Percentiles rank a stretch among this genome's conserved stretches.
Conservation (phyloP, 2,888 invertebrate genomes). For the Brachypterus glaber region DNA sequence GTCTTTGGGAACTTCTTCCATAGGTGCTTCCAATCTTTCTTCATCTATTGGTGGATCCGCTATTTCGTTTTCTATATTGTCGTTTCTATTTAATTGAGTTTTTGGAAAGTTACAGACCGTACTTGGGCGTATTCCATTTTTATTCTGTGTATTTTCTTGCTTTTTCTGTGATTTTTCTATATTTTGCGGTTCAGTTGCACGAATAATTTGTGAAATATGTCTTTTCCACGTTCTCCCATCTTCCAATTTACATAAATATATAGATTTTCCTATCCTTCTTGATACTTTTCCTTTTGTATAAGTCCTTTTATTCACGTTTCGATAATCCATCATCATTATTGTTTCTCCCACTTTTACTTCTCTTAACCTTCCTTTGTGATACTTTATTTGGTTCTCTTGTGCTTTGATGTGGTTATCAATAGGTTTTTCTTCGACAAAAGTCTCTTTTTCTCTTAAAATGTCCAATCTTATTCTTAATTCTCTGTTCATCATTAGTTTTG, state of each 20-base stretch:
- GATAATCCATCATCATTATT: constrained; percentile 15
- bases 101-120: background rate
- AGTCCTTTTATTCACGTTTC: constrained; percentile 6
- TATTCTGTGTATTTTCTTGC: background rate
- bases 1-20: background rate
- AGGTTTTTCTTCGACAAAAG: too few relatives aligned
- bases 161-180: background rate
- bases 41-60: background rate
- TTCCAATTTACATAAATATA: too few relatives aligned
- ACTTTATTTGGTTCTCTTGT: constrained; percentile 2
- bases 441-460: too few relatives aligned
- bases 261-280: too few relatives aligned
- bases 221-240: too few relatives aligned
- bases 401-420: too few relatives aligned
- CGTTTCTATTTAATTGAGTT: background rate
- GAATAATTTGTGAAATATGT: too few relatives aligned
- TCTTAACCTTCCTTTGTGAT: constrained; percentile 5
- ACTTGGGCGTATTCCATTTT: background rate
- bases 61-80: background rate
- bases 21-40: background rate
- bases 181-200: background rate
- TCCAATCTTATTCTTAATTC: constrained; percentile 6
- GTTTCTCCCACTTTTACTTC: constrained; percentile 7
- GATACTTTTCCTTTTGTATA: too few relatives aligned
- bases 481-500: constrained; percentile 6